Evolutionary conservation across 2,888 invertebrate species (phyloP), one percentile per base, ranked within the genome.

Genomic region (Limnephilus marmoratus): DNA sequence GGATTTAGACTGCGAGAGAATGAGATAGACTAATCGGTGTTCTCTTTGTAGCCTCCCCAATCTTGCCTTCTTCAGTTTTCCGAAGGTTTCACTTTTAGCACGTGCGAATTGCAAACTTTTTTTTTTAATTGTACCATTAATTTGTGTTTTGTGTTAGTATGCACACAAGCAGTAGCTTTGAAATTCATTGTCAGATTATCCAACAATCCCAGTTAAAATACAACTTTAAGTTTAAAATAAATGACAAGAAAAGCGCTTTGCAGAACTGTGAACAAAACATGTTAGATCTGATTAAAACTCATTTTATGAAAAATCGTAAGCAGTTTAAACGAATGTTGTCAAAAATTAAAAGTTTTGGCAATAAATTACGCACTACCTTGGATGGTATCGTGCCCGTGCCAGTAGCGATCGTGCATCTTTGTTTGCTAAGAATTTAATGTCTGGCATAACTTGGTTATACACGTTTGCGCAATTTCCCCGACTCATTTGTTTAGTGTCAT

Each of bases 401-500:
- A 81, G 49, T 31, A 87, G 81, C 34, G 49, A 24, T 86, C 91
- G 87, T 91, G 91, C 49, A 81, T 87, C 91, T 49, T 87, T 81
- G 87, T 91, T 87, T 82, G 91, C 87, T 41, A 86, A 90, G 92
- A 92, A 92, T 92, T 90, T 92, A 92, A 92, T 92, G 92, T 45
- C 90, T 68, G 92, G 90, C 90, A 92, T 92, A 90, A 92, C 88
- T 90, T 68, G 92, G 83, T 88, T 92, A 88, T 90, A 88, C 92
- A 88, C 90, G 92, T 90, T 92, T 90, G 88, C 68, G 83, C 90
- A 88, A 92, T 88, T 91, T 92, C 90, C 90, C 85, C 90, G 90
- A 81, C 85, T 90, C 92, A 92, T 92, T 92, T 92, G 92, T 92
- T 90, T 90, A 88, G 92, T 92, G 92, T 92, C 92, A 92, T 92